Conservation (phyloP, 2,113 vertebrate species). For the Pelusios castaneus region DNA sequence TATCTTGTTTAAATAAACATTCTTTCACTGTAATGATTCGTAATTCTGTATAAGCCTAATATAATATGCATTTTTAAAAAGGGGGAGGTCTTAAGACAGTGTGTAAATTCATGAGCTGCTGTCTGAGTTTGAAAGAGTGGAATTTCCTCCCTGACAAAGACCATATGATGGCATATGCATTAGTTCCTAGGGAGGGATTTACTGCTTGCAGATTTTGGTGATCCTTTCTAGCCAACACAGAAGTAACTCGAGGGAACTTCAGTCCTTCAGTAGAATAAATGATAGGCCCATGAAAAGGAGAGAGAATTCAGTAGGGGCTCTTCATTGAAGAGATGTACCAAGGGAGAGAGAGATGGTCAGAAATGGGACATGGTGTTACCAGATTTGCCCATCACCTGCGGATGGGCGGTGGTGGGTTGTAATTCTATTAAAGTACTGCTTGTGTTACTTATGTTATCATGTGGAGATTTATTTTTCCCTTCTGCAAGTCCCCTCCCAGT, state of each 20-base stretch:
- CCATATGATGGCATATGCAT: background rate
- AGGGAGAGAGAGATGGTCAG: background rate
- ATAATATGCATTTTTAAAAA: background rate
- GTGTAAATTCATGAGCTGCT: background rate
- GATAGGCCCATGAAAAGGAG: background rate
- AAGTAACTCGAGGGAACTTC: background rate
- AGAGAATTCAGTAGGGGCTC: background rate
- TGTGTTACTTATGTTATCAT: no score
- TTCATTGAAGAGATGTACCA: background rate
- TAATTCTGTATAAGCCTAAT: background rate
- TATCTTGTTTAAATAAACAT: background rate
- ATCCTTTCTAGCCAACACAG: background rate
- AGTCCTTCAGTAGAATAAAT: background rate
- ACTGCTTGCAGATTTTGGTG: background rate
- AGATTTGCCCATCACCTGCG: no score
- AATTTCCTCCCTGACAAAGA: background rate
- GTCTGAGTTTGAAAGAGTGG: background rate
- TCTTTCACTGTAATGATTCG: background rate
- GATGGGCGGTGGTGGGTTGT: no score
- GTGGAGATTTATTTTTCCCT: no score
- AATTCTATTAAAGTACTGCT: no score
- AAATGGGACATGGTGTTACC: background rate
- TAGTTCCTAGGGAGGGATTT: background rate
- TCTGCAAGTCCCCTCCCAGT: no score
- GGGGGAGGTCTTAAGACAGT: background rate